Percentiles rank a stretch among this genome's conserved stretches.
These are phyloP conservation scores for Asobara japonica DNA, from an alignment of 1,140 invertebrate genomes.

Conservation along the genomic window DNA sequence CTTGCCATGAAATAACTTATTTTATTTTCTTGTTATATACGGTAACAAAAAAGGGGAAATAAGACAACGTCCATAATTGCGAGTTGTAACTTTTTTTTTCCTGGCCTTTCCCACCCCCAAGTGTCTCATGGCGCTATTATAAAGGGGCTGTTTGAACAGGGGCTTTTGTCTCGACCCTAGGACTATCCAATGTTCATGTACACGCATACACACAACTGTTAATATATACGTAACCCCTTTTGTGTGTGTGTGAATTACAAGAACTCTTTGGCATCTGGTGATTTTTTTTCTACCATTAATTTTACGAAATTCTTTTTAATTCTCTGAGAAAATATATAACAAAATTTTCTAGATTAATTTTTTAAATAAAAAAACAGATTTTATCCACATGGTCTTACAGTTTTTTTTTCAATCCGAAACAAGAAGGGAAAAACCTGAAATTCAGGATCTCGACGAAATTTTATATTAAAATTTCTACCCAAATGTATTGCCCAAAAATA, in stretches of 20 bases:
- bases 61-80: not conserved
- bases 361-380: too few species aligned
- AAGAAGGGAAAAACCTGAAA: too few species aligned
- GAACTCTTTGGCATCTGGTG: conserved; percentile 1
- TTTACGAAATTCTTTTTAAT: not conserved
- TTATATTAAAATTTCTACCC: too few species aligned
- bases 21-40: not conserved
- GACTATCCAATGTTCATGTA: not conserved
- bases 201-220: not conserved
- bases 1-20: not conserved
- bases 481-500: too few species aligned
- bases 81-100: conserved; percentile 9
- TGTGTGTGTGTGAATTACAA: not conserved
- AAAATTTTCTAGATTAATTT: too few species aligned
- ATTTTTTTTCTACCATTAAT: not conserved
- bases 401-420: conserved; percentile 22
- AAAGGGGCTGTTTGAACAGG: conserved; percentile 56
- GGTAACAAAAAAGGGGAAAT: not conserved
- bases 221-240: not conserved
- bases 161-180: conserved; percentile 46
- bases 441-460: too few species aligned
- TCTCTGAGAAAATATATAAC: not conserved
- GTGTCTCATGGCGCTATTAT: conserved; percentile 40
- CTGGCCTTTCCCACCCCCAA: not conserved
- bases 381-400: not conserved